Percentiles rank a stretch among this genome's conserved stretches.
Evolutionary conservation across 2,888 invertebrate genomes (phyloP).

Genomic region (Caradrina kadenii): DNA sequence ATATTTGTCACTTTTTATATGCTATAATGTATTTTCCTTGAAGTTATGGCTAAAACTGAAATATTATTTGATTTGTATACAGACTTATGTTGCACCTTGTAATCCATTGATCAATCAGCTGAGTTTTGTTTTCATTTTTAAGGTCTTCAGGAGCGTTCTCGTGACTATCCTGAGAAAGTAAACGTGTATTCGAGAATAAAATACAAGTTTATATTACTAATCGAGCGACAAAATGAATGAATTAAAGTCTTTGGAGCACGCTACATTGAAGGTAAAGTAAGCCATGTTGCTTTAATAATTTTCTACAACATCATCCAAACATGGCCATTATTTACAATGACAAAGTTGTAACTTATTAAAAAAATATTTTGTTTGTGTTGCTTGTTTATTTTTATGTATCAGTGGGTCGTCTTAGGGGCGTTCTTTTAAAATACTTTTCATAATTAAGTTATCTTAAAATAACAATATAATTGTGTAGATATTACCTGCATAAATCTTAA

Average conservation of each 20-base stretch:
- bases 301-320: constrained; percentile 10
- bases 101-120: constrained; percentile 80
- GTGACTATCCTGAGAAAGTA: constrained; percentile 25
- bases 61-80: constrained; percentile 57
- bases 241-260: constrained; percentile 98
- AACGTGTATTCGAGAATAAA: constrained; percentile 38
- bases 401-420: too few species aligned
- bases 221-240: constrained; percentile 93
- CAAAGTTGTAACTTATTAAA: not conserved
- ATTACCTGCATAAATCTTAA: not conserved
- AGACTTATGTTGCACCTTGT: constrained; percentile 50
- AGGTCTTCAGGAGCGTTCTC: constrained; percentile 55
- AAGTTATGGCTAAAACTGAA: constrained; percentile 8
- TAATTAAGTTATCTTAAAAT: not conserved
- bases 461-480: not conserved
- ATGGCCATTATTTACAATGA: constrained; percentile 15
- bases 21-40: constrained; percentile 3
- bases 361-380: not conserved
- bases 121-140: constrained; percentile 87
- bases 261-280: constrained; percentile 95
- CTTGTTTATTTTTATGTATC: not conserved
- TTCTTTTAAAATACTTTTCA: not conserved
- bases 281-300: constrained; percentile 53
- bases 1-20: not conserved
- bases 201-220: constrained; percentile 42